Percentiles rank a stretch among this genome's conserved stretches.
Evolutionary conservation across 1,140 invertebrate genomes (phyloP).

Genomic region (Halictus rubicundus): DNA sequence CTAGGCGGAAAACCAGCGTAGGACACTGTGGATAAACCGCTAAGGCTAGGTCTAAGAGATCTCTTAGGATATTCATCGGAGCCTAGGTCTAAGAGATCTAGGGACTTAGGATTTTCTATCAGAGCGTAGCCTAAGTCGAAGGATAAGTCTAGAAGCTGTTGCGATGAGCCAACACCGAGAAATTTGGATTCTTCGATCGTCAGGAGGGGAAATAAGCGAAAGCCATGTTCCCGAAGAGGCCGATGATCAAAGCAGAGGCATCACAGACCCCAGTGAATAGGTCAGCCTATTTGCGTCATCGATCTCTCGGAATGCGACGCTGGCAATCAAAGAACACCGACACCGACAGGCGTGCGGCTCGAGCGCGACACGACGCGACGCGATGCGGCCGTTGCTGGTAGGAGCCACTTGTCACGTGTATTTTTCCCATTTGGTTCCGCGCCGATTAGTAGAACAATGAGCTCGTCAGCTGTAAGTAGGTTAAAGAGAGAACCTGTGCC

Average conservation of each 20-base stretch:
- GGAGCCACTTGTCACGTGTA: neutral
- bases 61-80: no score
- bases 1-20: conserved; percentile 13
- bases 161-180: neutral
- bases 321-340: neutral
- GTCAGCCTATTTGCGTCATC: conserved; percentile 1
- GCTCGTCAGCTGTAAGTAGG: conserved; percentile 17
- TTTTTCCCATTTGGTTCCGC: neutral
- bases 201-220: no score
- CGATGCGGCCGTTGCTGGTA: no score
- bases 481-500: neutral
- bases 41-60: no score
- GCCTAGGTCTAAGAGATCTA: no score
- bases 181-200: no score
- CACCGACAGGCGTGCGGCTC: no score
- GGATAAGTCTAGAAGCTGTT: no score
- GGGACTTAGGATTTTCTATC: no score
- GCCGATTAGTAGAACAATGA: neutral
- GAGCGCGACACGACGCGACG: no score
- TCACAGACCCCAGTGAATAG: neutral
- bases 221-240: neutral
- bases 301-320: neutral
- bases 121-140: no score
- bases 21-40: no score
- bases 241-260: neutral